Conservation (phyloP, 1,140 invertebrate species). For the Batillaria attramentaria region DNA sequence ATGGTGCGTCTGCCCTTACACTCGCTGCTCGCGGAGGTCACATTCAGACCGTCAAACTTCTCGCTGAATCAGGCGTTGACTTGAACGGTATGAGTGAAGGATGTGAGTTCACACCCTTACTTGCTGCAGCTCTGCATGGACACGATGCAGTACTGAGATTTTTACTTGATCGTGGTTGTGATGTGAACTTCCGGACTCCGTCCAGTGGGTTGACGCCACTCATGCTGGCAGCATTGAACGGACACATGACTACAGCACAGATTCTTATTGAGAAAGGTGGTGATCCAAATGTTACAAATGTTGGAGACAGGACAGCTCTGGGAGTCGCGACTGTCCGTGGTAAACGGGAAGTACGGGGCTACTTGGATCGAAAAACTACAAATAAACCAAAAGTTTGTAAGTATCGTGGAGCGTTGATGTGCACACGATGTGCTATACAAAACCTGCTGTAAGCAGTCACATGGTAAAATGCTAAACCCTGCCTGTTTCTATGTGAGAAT, state of each 20-base stretch:
- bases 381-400: conserved; percentile 67
- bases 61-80: conserved; percentile 68
- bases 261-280: conserved; percentile 69
- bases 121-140: conserved; percentile 69
- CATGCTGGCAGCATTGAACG: conserved; percentile 70
- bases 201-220: conserved; percentile 66
- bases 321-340: conserved; percentile 65
- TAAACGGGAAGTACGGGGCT: conserved; percentile 66
- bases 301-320: conserved; percentile 68
- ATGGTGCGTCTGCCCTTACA: conserved; percentile 64
- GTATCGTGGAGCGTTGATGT: no score
- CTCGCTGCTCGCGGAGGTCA: conserved; percentile 69
- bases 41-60: conserved; percentile 60
- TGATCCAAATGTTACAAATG: conserved; percentile 67
- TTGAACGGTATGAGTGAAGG: conserved; percentile 53
- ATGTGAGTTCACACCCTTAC: conserved; percentile 68
- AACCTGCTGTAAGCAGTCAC: no score
- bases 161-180: conserved; percentile 67
- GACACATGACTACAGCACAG: conserved; percentile 71
- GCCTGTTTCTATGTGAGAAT: no score
- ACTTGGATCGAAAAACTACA: conserved; percentile 69
- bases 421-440: no score
- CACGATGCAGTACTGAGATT: conserved; percentile 67
- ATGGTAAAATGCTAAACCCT: no score
- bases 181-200: conserved; percentile 67